Conservation (phyloP, 2,113 vertebrate genomes). For the Nothocercus julius region DNA sequence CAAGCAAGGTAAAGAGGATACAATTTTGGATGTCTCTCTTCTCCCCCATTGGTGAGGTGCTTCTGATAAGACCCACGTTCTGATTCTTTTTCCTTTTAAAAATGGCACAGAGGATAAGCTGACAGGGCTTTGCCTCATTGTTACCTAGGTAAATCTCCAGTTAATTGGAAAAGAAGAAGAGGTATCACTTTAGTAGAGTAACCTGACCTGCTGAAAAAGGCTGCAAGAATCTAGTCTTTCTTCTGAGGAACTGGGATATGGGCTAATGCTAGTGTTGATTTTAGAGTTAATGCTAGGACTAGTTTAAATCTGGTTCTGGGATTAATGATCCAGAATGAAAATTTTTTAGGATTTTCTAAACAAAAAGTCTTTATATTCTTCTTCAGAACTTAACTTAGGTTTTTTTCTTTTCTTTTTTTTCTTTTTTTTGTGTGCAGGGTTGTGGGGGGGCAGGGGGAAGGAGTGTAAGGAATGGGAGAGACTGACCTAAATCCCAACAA, state of each 20-base stretch:
- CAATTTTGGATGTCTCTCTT: background rate
- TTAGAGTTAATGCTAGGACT: background rate
- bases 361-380: background rate
- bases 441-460: background rate
- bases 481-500: too few relatives aligned
- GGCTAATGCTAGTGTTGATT: background rate
- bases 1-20: constrained; percentile 86
- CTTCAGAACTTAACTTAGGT: background rate
- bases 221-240: background rate
- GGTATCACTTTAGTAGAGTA: background rate
- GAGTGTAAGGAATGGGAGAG: background rate
- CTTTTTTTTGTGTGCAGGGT: too few relatives aligned
- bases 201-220: background rate
- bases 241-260: background rate
- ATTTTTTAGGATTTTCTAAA: background rate
- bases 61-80: background rate
- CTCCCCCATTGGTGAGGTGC: background rate
- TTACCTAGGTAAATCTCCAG: background rate
- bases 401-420: background rate
- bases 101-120: background rate
- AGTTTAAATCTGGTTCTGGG: background rate
- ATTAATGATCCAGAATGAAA: background rate
- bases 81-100: background rate
- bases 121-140: background rate
- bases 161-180: background rate